Evolutionary conservation across 2,888 invertebrate species (phyloP).

Genomic region (Slavum lentiscoides): DNA sequence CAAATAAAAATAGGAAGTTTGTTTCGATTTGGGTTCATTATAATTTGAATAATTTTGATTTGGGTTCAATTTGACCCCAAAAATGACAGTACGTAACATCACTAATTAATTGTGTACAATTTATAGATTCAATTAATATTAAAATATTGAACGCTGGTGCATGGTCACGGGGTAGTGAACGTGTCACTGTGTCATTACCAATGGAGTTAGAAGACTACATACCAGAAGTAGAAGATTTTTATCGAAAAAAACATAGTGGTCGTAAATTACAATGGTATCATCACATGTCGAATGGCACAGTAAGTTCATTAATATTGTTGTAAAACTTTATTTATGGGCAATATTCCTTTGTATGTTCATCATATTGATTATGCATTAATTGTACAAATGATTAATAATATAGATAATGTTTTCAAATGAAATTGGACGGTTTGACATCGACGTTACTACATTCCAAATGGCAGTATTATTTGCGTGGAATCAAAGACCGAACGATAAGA

Average conservation of each 20-base stretch:
- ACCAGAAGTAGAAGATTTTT: constrained; percentile 98
- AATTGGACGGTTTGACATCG: constrained; percentile 92
- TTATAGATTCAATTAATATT: constrained; percentile 86
- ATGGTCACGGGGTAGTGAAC: constrained; percentile 94
- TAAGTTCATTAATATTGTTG: constrained; percentile 58
- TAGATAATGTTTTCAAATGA: constrained; percentile 90
- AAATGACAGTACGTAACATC: too few relatives aligned
- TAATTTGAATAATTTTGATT: too few relatives aligned
- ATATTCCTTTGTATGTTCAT: constrained; percentile 64
- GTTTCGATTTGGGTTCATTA: too few relatives aligned
- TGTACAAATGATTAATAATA: constrained; percentile 53
- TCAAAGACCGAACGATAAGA: constrained; percentile 87
- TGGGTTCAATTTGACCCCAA: too few relatives aligned
- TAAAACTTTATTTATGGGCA: constrained; percentile 64
- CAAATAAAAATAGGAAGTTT: too few relatives aligned
- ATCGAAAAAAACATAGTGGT: constrained; percentile 95
- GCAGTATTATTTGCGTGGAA: constrained; percentile 99
- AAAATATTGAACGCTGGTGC: constrained; percentile 98
- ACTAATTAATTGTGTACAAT: neutral
- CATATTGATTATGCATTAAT: neutral
- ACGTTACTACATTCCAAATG: constrained; percentile 99
- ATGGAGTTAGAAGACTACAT: constrained; percentile 98
- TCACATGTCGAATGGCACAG: constrained; percentile 98
- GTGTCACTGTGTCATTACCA: constrained; percentile 93
- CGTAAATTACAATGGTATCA: constrained; percentile 98